A percentile compares a stretch with the other conserved stretches of the same genome.
These are phyloP conservation scores for Jacana jacana DNA, from an alignment of 2,113 vertebrate genomes.

Conservation along the genomic window DNA sequence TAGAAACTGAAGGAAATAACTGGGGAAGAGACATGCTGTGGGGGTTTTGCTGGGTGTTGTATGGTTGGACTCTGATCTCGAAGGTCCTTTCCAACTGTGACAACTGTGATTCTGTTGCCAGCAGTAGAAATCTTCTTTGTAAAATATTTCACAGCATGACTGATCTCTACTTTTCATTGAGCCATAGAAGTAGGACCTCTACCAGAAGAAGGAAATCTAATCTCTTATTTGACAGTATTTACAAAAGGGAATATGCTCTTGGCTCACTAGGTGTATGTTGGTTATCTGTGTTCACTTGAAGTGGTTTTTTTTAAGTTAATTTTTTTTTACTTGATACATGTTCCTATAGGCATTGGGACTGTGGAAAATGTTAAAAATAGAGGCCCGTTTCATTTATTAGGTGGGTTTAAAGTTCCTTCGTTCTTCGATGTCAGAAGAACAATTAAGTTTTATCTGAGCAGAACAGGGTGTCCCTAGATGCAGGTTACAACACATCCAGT, in stretches of 20 bases:
- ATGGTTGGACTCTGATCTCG: too few species aligned
- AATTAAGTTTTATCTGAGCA: slow-evolving; percentile 70
- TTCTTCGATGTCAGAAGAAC: slow-evolving; percentile 47
- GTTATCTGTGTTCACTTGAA: background rate
- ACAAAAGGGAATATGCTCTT: background rate
- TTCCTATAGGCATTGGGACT: background rate
- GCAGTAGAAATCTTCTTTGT: background rate
- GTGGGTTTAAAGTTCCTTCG: slow-evolving; percentile 28
- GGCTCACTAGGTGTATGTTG: background rate
- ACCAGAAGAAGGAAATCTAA: background rate
- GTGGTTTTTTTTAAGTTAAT: background rate
- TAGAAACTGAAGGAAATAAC: background rate
- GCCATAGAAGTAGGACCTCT: background rate
- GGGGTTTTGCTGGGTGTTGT: background rate
- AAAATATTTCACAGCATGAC: background rate
- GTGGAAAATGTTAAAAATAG: slow-evolving; percentile 28
- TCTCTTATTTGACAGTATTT: background rate
- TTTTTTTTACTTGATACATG: background rate
- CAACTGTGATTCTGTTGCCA: background rate
- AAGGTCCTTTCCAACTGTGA: too few species aligned
- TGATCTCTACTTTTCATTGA: background rate
- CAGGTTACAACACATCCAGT: slow-evolving; percentile 35
- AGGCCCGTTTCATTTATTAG: background rate
- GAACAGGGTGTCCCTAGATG: slow-evolving; percentile 48
- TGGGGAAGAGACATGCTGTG: background rate